A percentile compares a stretch with the other conserved stretches of the same genome.
Evolutionary conservation across 2,888 invertebrate species (phyloP).

Genomic region (Orthonychiurus folsomi): DNA sequence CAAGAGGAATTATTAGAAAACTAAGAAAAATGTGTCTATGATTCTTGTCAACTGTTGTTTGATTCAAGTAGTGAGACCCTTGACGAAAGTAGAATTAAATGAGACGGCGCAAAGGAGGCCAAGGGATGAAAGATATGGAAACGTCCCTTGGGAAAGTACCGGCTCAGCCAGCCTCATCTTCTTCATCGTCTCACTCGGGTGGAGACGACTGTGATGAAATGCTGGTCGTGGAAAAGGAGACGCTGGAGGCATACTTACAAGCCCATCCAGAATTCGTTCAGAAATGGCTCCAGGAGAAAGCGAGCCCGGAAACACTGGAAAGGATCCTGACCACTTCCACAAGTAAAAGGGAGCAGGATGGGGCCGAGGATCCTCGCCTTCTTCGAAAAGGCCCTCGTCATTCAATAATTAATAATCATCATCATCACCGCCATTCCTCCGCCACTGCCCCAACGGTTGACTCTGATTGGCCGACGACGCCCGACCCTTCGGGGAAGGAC

Average conservation of each 20-base stretch:
- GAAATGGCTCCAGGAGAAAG: slow-evolving; percentile 67
- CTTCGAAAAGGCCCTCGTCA: slow-evolving; percentile 15
- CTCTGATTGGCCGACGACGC: background rate
- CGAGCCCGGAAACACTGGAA: slow-evolving; percentile 57
- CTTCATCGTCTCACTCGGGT: slow-evolving; percentile 10
- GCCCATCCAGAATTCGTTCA: slow-evolving; percentile 59
- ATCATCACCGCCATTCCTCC: background rate
- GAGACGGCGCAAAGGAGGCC: background rate
- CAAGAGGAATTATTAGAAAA: too few relatives aligned
- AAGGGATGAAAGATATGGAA: background rate
- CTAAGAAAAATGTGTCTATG: too few relatives aligned
- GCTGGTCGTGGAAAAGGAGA: slow-evolving; percentile 25
- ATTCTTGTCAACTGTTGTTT: too few relatives aligned
- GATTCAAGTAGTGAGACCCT: too few relatives aligned
- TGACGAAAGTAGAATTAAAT: background rate
- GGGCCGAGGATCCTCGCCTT: background rate
- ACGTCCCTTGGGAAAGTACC: background rate
- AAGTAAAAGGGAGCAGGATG: background rate
- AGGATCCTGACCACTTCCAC: slow-evolving; percentile 41
- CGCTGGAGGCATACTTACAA: slow-evolving; percentile 45
- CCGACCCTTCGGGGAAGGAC: background rate
- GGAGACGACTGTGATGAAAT: slow-evolving; percentile 6
- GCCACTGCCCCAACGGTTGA: background rate
- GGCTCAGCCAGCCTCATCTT: slow-evolving; percentile 5
- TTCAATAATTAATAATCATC: background rate